These are phyloP conservation scores for Drosophila melanosoma DNA, from an alignment of 2,888 invertebrate genomes.

Conservation along the genomic window DNA sequence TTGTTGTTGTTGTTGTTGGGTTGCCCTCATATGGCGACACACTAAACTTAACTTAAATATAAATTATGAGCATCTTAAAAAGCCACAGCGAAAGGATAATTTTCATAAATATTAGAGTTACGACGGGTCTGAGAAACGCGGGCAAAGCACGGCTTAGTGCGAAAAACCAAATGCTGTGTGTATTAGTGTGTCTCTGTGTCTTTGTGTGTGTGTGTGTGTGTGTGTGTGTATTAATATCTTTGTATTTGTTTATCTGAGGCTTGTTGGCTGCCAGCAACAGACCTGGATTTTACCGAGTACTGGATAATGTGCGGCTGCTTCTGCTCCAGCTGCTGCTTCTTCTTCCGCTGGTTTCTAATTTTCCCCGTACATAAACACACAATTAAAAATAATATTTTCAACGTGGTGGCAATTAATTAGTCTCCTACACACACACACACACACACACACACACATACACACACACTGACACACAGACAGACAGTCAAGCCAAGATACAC, in stretches of 20 bases:
- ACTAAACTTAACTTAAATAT: slow-evolving; percentile 78
- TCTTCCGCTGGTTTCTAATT: slow-evolving; percentile 13
- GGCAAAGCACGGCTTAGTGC: slow-evolving; percentile 31
- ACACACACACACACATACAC: slow-evolving; percentile 2
- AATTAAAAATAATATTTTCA: slow-evolving; percentile 83
- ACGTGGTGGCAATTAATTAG: slow-evolving; percentile 83
- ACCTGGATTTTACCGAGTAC: slow-evolving; percentile 28
- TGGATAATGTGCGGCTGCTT: slow-evolving; percentile 18
- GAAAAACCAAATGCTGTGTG: slow-evolving; percentile 38
- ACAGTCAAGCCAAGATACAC: slow-evolving; percentile 19
- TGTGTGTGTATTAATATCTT: slow-evolving; percentile 24
- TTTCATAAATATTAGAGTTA: slow-evolving; percentile 79
- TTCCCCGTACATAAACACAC: slow-evolving; percentile 76
- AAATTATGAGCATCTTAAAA: slow-evolving; percentile 82
- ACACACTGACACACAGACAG: neutral
- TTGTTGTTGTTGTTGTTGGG: slow-evolving; percentile 29
- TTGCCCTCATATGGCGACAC: slow-evolving; percentile 67
- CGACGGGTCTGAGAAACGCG: slow-evolving; percentile 1
- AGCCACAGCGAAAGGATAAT: slow-evolving; percentile 80
- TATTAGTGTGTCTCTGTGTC: neutral
- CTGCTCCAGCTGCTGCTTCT: slow-evolving; percentile 15
- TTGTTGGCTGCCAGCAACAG: slow-evolving; percentile 51
- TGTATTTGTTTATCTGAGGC: slow-evolving; percentile 36
- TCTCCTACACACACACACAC: slow-evolving; percentile 45
- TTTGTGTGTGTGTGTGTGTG: slow-evolving; percentile 2